These are phyloP conservation scores for Mizuhopecten yessoensis DNA, from an alignment of 1,140 invertebrate genomes.

Conservation along the genomic window DNA sequence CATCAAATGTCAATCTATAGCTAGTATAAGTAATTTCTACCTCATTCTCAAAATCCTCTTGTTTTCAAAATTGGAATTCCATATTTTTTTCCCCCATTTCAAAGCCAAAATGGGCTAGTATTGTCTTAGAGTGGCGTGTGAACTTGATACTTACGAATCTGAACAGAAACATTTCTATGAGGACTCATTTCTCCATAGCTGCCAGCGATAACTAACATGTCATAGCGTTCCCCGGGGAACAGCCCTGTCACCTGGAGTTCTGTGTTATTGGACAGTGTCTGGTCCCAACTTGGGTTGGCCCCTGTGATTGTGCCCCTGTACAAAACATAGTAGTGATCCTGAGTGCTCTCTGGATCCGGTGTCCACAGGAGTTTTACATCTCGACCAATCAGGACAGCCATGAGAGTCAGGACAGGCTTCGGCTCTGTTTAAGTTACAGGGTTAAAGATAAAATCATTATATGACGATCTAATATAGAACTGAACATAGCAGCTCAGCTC, in stretches of 20 bases:
- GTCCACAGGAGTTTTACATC: slow-evolving; percentile 64
- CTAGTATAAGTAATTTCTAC: too few relatives aligned
- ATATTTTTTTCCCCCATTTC: too few relatives aligned
- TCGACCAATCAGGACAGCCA: slow-evolving; percentile 32
- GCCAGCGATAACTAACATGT: slow-evolving; percentile 65
- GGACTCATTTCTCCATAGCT: slow-evolving; percentile 64
- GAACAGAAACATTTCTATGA: slow-evolving; percentile 52
- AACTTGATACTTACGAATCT: slow-evolving; percentile 61
- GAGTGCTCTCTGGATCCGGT: slow-evolving; percentile 56
- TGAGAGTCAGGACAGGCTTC: slow-evolving; percentile 61
- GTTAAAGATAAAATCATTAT: too few relatives aligned
- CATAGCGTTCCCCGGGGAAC: slow-evolving; percentile 70
- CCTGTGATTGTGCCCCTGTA: slow-evolving; percentile 61
- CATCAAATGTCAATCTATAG: too few relatives aligned
- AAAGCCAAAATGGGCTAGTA: too few relatives aligned
- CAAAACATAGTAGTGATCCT: slow-evolving; percentile 63
- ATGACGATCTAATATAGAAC: too few relatives aligned
- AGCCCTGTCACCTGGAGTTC: slow-evolving; percentile 48
- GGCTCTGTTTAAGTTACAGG: slow-evolving; percentile 59
- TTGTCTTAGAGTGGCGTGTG: too few relatives aligned
- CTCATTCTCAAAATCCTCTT: too few relatives aligned
- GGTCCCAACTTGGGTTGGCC: slow-evolving; percentile 47
- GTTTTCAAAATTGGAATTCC: too few relatives aligned
- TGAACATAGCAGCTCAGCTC: too few relatives aligned
- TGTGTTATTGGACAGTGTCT: slow-evolving; percentile 42